Percentiles rank a stretch among this genome's conserved stretches.
Evolutionary conservation across 2,113 vertebrate genomes (phyloP).

Genomic region (Phyllostomus discolor): DNA sequence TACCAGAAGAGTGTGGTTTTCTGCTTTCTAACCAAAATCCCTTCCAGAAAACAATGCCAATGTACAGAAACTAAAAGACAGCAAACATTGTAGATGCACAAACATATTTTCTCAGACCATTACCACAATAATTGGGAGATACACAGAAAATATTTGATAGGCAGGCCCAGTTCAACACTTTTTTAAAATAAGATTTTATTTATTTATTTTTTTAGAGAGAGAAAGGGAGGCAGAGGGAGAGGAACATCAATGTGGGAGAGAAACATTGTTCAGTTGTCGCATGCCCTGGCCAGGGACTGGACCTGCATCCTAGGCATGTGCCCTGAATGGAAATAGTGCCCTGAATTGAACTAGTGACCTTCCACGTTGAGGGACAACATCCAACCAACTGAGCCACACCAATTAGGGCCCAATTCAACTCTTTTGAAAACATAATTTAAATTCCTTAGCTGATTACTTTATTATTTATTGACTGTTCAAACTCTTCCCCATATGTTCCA

Average conservation of each 20-base stretch:
- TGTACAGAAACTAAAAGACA: background rate
- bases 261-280: too few species aligned
- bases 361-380: too few species aligned
- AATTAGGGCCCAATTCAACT: too few species aligned
- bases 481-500: background rate
- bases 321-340: too few species aligned
- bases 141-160: background rate
- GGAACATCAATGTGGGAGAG: too few species aligned
- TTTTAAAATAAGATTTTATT: too few species aligned
- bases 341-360: too few species aligned
- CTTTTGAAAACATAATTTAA: background rate
- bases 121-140: background rate
- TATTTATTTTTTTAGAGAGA: too few species aligned
- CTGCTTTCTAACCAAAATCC: background rate
- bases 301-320: too few species aligned
- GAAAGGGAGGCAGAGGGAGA: too few species aligned
- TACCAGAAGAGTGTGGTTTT: background rate
- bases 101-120: background rate
- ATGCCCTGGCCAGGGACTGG: too few species aligned
- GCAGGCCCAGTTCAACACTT: background rate
- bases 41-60: background rate
- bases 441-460: background rate
- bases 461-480: background rate
- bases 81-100: background rate
- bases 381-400: too few species aligned